Evolutionary conservation across 1,140 invertebrate genomes (phyloP).

Genomic region (Hylyphantes graminicola): DNA sequence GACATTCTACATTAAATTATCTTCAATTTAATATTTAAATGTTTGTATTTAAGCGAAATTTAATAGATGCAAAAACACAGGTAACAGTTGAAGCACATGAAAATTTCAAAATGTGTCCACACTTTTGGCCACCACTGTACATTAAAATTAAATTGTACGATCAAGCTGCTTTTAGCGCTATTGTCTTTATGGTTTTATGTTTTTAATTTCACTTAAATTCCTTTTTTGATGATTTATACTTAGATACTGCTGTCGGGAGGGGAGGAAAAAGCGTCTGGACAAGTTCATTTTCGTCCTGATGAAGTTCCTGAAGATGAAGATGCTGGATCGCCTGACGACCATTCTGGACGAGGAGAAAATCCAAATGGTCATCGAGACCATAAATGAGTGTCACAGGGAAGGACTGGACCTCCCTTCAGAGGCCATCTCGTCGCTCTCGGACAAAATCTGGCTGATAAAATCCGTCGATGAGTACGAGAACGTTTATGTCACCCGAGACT

Average conservation of each 20-base stretch:
- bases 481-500: conserved; percentile 11
- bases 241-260: conserved; percentile 22
- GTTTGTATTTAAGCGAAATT: no score
- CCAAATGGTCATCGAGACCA: background rate
- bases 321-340: conserved; percentile 24
- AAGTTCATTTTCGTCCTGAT: conserved; percentile 34
- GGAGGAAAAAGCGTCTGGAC: conserved; percentile 17
- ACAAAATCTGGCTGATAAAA: conserved; percentile 19
- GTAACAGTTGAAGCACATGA: no score
- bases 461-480: background rate
- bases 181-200: no score
- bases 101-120: no score
- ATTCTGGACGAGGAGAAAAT: conserved; percentile 32
- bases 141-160: background rate
- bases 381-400: conserved; percentile 2
- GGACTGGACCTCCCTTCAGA: conserved; percentile 20
- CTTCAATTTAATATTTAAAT: no score
- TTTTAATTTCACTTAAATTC: background rate
- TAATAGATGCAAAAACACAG: no score
- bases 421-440: background rate
- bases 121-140: no score
- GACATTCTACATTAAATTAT: no score
- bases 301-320: conserved; percentile 21
- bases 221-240: background rate
- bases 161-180: no score